Evolutionary conservation across 64 coral and sea anemone species (phyloP).

Genomic region (Pocillopora damicornis): DNA sequence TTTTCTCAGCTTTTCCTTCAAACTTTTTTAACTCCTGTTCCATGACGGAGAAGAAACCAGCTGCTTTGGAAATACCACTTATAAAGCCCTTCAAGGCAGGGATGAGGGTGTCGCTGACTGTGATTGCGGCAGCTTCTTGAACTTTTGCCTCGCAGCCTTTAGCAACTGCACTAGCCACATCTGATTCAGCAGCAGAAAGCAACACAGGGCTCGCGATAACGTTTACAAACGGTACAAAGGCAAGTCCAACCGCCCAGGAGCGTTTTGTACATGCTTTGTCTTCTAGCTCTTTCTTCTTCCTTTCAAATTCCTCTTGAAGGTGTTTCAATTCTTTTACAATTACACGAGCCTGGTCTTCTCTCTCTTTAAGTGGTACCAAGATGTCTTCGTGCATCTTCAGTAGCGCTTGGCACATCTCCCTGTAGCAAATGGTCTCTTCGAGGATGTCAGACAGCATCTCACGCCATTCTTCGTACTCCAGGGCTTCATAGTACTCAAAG

Average conservation of each 20-base stretch:
- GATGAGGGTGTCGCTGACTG: not conserved
- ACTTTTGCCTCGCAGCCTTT: not conserved
- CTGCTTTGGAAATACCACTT: not conserved
- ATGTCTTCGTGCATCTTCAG: slow-evolving; percentile 34
- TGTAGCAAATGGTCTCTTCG: slow-evolving; percentile 9
- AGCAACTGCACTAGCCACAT: not conserved
- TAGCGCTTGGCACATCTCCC: not conserved
- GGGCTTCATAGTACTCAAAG: slow-evolving; percentile 22
- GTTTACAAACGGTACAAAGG: slow-evolving; percentile 49
- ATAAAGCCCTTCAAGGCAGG: slow-evolving; percentile 7
- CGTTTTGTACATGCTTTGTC: not conserved
- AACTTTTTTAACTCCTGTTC: slow-evolving; percentile 14
- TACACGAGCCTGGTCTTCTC: slow-evolving; percentile 27
- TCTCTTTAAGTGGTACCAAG: slow-evolving; percentile 24
- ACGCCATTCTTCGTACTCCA: slow-evolving; percentile 20
- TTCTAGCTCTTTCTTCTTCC: slow-evolving; percentile 17
- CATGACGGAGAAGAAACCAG: slow-evolving; percentile 16
- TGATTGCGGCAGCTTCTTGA: slow-evolving; percentile 1
- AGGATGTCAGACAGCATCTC: not conserved
- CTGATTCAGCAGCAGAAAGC: not conserved
- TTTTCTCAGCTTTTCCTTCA: not conserved
- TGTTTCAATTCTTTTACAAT: slow-evolving; percentile 18
- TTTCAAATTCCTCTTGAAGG: slow-evolving; percentile 24
- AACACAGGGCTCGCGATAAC: slow-evolving; percentile 11
- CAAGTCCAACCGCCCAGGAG: slow-evolving; percentile 50